phyloP scores from a whole-genome alignment of 2,113 vertebrate genomes.

The Gobio gobio region DNA sequence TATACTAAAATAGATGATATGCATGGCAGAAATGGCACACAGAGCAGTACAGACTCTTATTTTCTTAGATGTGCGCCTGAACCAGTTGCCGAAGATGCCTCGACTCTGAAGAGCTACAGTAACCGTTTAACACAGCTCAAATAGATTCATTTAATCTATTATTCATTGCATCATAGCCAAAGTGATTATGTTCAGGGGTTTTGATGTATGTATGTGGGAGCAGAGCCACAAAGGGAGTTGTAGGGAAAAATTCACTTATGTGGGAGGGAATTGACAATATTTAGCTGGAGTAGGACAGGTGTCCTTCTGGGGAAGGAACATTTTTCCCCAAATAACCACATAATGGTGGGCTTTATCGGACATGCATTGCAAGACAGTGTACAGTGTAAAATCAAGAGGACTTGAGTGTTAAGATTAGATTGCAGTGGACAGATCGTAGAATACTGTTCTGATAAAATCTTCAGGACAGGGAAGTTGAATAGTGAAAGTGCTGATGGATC shows the following conservation, averaged over 20 bases:
- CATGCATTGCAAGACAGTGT: neutral
- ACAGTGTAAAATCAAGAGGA: neutral
- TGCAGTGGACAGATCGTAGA: neutral
- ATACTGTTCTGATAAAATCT: neutral
- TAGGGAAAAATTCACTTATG: slow-evolving; percentile 53
- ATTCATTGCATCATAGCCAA: slow-evolving; percentile 56
- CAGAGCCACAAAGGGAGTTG: slow-evolving; percentile 16
- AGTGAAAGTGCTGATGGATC: neutral
- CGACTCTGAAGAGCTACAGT: slow-evolving; percentile 41
- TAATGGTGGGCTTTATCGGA: neutral
- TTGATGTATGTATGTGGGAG: slow-evolving; percentile 22
- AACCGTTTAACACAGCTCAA: slow-evolving; percentile 43
- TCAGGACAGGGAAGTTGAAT: neutral
- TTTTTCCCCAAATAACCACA: slow-evolving; percentile 39
- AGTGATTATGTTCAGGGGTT: slow-evolving; percentile 49
- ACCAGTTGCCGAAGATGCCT: slow-evolving; percentile 20
- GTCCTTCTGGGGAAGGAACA: slow-evolving; percentile 26
- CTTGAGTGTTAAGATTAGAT: neutral
- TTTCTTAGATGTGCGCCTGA: slow-evolving; percentile 36
- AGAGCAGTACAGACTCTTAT: slow-evolving; percentile 1
- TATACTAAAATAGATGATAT: neutral
- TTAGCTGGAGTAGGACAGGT: slow-evolving; percentile 45
- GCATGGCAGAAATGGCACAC: slow-evolving; percentile 1
- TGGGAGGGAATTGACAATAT: slow-evolving; percentile 29
- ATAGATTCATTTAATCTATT: slow-evolving; percentile 59